phyloP scores from a whole-genome alignment of 2,888 invertebrate genomes.

The Oligia fasciuncula region DNA sequence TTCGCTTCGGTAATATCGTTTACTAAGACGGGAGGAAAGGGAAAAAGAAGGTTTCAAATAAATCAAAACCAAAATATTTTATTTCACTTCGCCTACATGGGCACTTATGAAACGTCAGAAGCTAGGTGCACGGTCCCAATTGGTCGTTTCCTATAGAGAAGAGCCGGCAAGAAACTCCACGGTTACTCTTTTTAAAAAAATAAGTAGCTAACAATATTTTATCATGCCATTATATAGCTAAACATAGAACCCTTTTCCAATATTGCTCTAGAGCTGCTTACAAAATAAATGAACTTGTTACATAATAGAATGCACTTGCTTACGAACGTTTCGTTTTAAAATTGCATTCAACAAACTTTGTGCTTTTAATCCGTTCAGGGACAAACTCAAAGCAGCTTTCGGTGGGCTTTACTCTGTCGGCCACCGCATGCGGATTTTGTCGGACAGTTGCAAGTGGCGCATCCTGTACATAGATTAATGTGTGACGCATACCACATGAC shows the following conservation, averaged over 20 bases:
- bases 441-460: slow-evolving; percentile 74
- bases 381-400: slow-evolving; percentile 86
- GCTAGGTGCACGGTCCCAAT: too few relatives aligned
- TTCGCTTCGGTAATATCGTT: slow-evolving; percentile 12
- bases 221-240: slow-evolving; percentile 33
- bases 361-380: slow-evolving; percentile 82
- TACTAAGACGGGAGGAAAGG: slow-evolving; percentile 9
- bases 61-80: too few relatives aligned
- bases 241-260: slow-evolving; percentile 47
- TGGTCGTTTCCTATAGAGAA: too few relatives aligned
- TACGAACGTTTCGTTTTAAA: slow-evolving; percentile 73
- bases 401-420: slow-evolving; percentile 82
- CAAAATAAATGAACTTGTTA: slow-evolving; percentile 58
- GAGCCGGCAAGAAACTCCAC: too few relatives aligned
- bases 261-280: slow-evolving; percentile 51
- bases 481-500: slow-evolving; percentile 77
- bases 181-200: too few relatives aligned
- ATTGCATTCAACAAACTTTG: slow-evolving; percentile 79
- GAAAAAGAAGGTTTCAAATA: slow-evolving; percentile 1
- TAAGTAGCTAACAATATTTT: slow-evolving; percentile 32
- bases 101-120: too few relatives aligned
- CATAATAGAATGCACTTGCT: slow-evolving; percentile 60
- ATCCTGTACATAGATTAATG: slow-evolving; percentile 81
- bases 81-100: too few relatives aligned
- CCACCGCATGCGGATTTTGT: slow-evolving; percentile 80